Evolutionary conservation across 1,140 invertebrate genomes (phyloP), one percentile per base, ranked within the genome.

Genomic region (Zaprionus inermis): DNA sequence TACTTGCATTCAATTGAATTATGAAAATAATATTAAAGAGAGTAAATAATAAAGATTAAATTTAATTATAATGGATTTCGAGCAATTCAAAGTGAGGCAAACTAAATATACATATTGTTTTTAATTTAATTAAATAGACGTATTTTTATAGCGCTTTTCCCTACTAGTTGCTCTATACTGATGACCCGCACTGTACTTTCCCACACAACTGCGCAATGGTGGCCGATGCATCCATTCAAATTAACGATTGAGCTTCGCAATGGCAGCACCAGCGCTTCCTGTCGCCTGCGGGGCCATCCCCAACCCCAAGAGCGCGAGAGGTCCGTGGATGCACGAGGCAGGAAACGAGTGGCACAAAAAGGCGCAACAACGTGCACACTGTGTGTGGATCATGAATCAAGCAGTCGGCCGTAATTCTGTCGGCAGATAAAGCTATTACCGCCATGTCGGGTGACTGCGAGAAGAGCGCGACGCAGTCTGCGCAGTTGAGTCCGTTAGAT

Each of bases 351-450:
- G 22, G 16, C 64, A 68, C 70, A 77, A 55, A 70, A 64, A 65
- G 71, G 57, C 74, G 63, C 63, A 72, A 75, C 74, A 73, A 77
- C 68, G 60, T 56, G 65, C 65, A 61, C 24, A 28, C 24, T 28
- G 49, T 70, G 30, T 61, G 77, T 59, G 80, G 71, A 81, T 89
- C 84, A 89, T 89, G 84, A 89, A 89, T 89, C 84, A 89, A 77
- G 61, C 75, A 68, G 36, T 63, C 76, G 78, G 36, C 81, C 85
- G 89, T 89, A 81, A 89, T 90, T 89, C 85, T 81, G 75, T 90
- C 78, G 81, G 81, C 84, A 89, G 84, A 89, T 89, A 89, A 89
- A 89, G 84, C 85, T 89, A 89, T 89, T 89, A 89, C 85, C 84
- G 84, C 81, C 85, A 89, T 76, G 61, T 73, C 80, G 83, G 84